Evolutionary conservation across 2,888 invertebrate genomes (phyloP).

Genomic region (Melieria crassipennis): DNA sequence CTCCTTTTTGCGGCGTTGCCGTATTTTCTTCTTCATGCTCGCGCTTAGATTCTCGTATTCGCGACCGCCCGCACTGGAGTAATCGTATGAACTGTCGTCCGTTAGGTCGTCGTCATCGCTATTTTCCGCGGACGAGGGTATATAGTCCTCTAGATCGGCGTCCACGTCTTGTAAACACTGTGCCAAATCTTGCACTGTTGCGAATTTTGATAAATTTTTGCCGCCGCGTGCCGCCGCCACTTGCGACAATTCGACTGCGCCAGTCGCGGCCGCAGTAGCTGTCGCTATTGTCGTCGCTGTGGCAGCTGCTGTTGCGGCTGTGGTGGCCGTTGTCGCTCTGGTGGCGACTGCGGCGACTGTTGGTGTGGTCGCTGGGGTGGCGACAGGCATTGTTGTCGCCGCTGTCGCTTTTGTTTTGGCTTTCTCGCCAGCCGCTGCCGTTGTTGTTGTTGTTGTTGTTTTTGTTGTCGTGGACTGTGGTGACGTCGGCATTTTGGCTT

Average conservation of each 20-base stretch:
- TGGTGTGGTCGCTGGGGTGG: conserved; percentile 43
- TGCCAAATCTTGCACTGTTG: conserved; percentile 66
- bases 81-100: conserved; percentile 56
- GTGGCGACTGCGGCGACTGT: conserved; percentile 22
- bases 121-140: conserved; percentile 61
- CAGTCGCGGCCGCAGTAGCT: conserved; percentile 37
- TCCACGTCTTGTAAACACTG: conserved; percentile 66
- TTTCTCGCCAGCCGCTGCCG: conserved; percentile 29
- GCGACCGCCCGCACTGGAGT: conserved; percentile 61
- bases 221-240: conserved; percentile 48
- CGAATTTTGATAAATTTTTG: conserved; percentile 66
- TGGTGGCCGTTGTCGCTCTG: conserved; percentile 33
- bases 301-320: conserved; percentile 30
- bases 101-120: conserved; percentile 47
- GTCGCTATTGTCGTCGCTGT: conserved; percentile 28
- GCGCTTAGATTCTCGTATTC: conserved; percentile 57
- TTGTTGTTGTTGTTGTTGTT: conserved; percentile 39
- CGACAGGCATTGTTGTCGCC: conserved; percentile 42
- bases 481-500: conserved; percentile 48
- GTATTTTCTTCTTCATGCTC: conserved; percentile 64
- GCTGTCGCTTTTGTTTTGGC: conserved; percentile 35
- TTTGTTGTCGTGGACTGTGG: conserved; percentile 42
- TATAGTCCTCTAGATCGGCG: conserved; percentile 65
- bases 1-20: conserved; percentile 60
- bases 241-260: conserved; percentile 22